Evolutionary conservation across 2,888 invertebrate genomes (phyloP).

Genomic region (Brenthis daphne): DNA sequence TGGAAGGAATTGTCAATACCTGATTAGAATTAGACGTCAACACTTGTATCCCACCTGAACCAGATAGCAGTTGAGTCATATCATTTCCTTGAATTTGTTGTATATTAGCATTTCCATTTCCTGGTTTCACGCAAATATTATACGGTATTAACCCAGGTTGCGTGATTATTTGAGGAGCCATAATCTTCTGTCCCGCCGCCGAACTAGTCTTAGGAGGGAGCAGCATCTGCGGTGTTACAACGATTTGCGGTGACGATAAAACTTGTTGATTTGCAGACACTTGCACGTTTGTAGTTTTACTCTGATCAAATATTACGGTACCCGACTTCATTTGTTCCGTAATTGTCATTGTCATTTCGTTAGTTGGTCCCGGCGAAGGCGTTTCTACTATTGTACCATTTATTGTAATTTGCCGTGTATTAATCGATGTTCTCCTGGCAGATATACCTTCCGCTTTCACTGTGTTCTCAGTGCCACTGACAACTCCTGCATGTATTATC

Average conservation of each 20-base stretch:
- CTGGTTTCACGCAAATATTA: conserved; percentile 77
- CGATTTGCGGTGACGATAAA: conserved; percentile 76
- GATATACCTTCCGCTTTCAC: conserved; percentile 78
- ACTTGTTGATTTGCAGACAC: conserved; percentile 75
- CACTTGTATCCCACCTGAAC: conserved; percentile 76
- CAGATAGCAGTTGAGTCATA: conserved; percentile 73
- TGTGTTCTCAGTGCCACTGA: conserved; percentile 71
- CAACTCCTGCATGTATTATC: conserved; percentile 75
- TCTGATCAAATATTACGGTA: conserved; percentile 75
- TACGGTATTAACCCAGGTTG: conserved; percentile 73
- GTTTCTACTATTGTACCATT: conserved; percentile 80
- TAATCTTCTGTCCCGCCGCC: conserved; percentile 66
- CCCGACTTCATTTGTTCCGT: conserved; percentile 78
- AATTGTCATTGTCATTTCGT: conserved; percentile 78
- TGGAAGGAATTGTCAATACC: conserved; percentile 72
- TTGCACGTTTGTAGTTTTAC: conserved; percentile 73
- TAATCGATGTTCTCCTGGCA: conserved; percentile 75
- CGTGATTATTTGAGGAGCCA: conserved; percentile 73
- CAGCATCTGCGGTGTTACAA: conserved; percentile 78
- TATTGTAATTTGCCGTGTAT: conserved; percentile 78
- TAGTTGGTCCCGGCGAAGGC: conserved; percentile 76
- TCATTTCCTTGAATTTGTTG: conserved; percentile 75
- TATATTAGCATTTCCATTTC: conserved; percentile 65
- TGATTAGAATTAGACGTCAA: conserved; percentile 79
- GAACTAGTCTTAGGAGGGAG: conserved; percentile 73